Percentiles rank a stretch among this genome's conserved stretches.
Conservation (phyloP, 2,888 invertebrate species). For the Physocephala rufipes region DNA sequence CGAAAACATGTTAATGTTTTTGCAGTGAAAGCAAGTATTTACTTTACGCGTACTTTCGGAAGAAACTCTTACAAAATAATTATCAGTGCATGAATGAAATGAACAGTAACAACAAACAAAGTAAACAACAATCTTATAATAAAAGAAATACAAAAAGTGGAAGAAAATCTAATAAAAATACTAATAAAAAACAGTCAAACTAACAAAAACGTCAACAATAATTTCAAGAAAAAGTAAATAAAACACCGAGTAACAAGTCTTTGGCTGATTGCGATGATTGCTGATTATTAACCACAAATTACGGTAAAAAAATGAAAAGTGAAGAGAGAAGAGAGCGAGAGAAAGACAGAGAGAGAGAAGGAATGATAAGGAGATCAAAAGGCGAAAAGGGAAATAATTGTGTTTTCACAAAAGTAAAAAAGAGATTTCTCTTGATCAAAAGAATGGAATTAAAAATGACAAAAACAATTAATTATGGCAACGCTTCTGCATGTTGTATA, state of each 20-base stretch:
- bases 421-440: too few species aligned
- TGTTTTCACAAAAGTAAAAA: too few species aligned
- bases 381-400: too few species aligned
- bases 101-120: slow-evolving; percentile 38
- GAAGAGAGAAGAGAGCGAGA: too few species aligned
- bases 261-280: slow-evolving; percentile 40
- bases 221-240: slow-evolving; percentile 18
- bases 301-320: neutral
- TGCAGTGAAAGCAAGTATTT: too few species aligned
- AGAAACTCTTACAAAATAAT: neutral
- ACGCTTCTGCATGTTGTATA: too few species aligned
- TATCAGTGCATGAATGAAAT: slow-evolving; percentile 33
- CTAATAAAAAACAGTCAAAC: slow-evolving; percentile 12
- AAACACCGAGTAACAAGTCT: slow-evolving; percentile 35
- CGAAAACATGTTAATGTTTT: too few species aligned
- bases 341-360: too few species aligned
- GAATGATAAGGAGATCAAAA: too few species aligned
- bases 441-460: too few species aligned
- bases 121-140: slow-evolving; percentile 43
- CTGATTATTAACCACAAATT: slow-evolving; percentile 24
- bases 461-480: too few species aligned
- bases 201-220: slow-evolving; percentile 38
- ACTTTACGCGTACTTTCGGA: neutral
- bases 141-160: slow-evolving; percentile 28
- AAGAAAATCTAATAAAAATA: slow-evolving; percentile 29